Base-by-base conservation (phyloP, 2,113 vertebrate species). In the Nerophis ophidion region DNA sequence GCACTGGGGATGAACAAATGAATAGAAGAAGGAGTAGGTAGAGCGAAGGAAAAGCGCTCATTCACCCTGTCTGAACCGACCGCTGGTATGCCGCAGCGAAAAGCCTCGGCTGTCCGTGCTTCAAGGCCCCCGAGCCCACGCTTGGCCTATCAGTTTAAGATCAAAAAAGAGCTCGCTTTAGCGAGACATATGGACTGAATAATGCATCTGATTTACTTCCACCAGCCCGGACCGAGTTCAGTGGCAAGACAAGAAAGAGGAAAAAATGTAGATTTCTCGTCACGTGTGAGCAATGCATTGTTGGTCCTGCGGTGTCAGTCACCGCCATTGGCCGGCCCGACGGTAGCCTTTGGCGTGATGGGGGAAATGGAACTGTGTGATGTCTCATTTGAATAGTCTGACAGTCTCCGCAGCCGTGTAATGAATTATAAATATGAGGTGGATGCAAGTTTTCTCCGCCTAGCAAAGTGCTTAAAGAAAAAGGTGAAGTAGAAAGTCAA, bases 401-500 rank as follows among this genome's bases (percentile, higher is more conserved):
- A 81, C 84, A 86, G 82, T 64, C 40, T n/a, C 79, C 75, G 68
- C 75, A 75, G 81, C 61, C 81, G 77, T 81, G 71, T 76, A 77
- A 82, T 88, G 80, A 87, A 88, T 87, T 86, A 88, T 86, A 84
- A 87, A 88, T 84, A 86, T 42, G 69, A 82, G 78, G 78, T 84
- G 80, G 72, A 75, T 61, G 64, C 75, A 74, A 55, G 75, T 81
- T 72, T 77, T 45, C 47, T 44, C 40, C 11, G 40, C 40, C 49
- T 40, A 4, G n/a, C 65, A 84, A 86, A 85, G 71, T 71, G 77
- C 75, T 26, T 67, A 80, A 84, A 72, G 81, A 87, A 82, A 82
- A 83, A 83, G 81, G 80, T 83, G 74, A 84, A 76, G 53, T 70
- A 44, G 72, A 81, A 77, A 79, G 84, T 80, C 79, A 84, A 79